Percentiles rank a stretch among this genome's conserved stretches.
phyloP scores from a whole-genome alignment of 2,888 invertebrate genomes.

The Drosophila glabriapex region DNA sequence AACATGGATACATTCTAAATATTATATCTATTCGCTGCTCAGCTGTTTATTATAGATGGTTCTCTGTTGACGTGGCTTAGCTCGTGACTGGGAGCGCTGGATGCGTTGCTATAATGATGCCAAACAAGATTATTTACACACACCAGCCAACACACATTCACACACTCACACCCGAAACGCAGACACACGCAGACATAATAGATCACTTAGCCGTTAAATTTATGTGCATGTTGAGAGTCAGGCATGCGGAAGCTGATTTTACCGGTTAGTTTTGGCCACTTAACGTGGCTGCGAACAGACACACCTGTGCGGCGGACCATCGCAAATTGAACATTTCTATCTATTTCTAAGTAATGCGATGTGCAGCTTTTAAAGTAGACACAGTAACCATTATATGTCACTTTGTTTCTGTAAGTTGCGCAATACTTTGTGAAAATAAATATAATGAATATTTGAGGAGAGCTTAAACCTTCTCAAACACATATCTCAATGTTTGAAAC shows the following conservation, averaged over 20 bases:
- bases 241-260: slow-evolving; percentile 56
- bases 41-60: slow-evolving; percentile 31
- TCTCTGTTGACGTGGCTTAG: slow-evolving; percentile 31
- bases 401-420: neutral
- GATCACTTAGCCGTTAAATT: slow-evolving; percentile 70
- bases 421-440: neutral
- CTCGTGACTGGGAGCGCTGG: slow-evolving; percentile 14
- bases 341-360: no score
- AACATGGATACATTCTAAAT: neutral
- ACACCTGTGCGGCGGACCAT: slow-evolving; percentile 28
- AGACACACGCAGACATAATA: slow-evolving; percentile 32
- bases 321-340: slow-evolving; percentile 32
- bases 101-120: slow-evolving; percentile 22
- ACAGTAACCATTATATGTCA: neutral
- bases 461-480: neutral
- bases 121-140: slow-evolving; percentile 5
- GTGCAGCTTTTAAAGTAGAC: neutral
- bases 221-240: slow-evolving; percentile 61
- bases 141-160: neutral
- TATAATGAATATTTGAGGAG: neutral
- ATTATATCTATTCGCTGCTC: slow-evolving; percentile 27
- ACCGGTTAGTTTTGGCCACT: slow-evolving; percentile 27
- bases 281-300: slow-evolving; percentile 29
- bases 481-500: neutral
- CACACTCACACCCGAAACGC: slow-evolving; percentile 9